Evolutionary conservation across 30 jellyfish, hydroid and myxozoan genomes (phyloP).

Genomic region (Chrysaora quinquecirrha): DNA sequence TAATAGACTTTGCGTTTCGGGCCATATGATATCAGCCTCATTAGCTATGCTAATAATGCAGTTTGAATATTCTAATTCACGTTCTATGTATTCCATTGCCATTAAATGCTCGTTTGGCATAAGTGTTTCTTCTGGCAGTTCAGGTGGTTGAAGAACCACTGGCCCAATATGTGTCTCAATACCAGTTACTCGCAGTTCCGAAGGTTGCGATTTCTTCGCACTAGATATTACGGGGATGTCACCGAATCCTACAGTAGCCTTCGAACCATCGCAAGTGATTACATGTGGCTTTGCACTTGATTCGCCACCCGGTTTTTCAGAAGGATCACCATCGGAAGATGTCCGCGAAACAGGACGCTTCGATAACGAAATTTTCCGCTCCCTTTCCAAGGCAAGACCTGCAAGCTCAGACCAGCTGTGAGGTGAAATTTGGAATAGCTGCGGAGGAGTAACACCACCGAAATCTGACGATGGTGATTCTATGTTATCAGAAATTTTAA

Average conservation of each 20-base stretch:
- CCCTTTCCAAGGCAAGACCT: slow-evolving; percentile 58
- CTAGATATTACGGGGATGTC: not conserved
- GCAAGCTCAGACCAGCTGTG: slow-evolving; percentile 76
- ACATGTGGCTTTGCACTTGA: slow-evolving; percentile 55
- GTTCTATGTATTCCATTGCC: slow-evolving; percentile 53
- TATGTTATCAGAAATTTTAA: slow-evolving; percentile 56
- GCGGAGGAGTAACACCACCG: slow-evolving; percentile 92
- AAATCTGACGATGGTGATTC: slow-evolving; percentile 75
- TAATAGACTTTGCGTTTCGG: slow-evolving; percentile 51
- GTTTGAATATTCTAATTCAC: slow-evolving; percentile 10
- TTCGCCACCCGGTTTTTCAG: slow-evolving; percentile 33
- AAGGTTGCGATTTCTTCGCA: not conserved
- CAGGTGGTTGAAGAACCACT: slow-evolving; percentile 66
- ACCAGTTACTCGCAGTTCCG: slow-evolving; percentile 3
- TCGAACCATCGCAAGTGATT: slow-evolving; percentile 63
- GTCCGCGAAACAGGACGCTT: slow-evolving; percentile 64
- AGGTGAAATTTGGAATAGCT: slow-evolving; percentile 72
- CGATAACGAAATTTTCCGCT: slow-evolving; percentile 54
- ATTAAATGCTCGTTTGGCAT: slow-evolving; percentile 74
- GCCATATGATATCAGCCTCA: slow-evolving; percentile 45
- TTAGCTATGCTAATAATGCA: slow-evolving; percentile 36
- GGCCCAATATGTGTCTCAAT: slow-evolving; percentile 71
- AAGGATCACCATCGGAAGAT: slow-evolving; percentile 55
- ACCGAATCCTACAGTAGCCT: slow-evolving; percentile 64
- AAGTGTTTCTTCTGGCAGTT: slow-evolving; percentile 67